Base-by-base conservation (phyloP, 2,888 invertebrate genomes). In the Pilophorus perplexus region DNA sequence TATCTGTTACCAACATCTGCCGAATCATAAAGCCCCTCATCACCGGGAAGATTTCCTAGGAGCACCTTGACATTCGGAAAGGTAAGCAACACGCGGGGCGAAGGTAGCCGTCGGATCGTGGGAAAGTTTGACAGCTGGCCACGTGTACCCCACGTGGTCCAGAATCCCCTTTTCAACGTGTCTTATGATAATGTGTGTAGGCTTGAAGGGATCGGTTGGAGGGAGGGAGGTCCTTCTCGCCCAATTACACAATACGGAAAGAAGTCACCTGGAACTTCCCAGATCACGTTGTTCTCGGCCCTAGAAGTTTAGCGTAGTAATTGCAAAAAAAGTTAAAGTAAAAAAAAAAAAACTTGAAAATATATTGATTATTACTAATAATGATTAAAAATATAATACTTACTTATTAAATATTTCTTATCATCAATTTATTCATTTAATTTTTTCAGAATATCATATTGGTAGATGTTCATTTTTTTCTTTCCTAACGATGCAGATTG, bases 71-170 rank as follows among this genome's bases (percentile, higher is more conserved):
- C 25, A 52, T 52, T 52, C 27, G 52, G 52, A 52, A n/a, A 52
- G 52, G 52, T 52, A 52, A 52, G 28, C 52, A 28, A 18, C 52
- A 28, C 28, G 10, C 25, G 28, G 52, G 52, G 23, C 18, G 28
- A n/a, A n/a, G n/a, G n/a, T n/a, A 18, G n/a, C 28, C 28, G 28
- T 25, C 27, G 10, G 52, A 52, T 23, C 52, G 52, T 52, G 52
- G 52, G 52, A 52, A 52, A 52, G 12, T 25, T 52, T 28, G 52
- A 52, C 52, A 52, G 52, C 52, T 52, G 52, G 52, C 52, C 52
- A 52, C 52, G 52, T 52, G 52, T 52, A 28, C 8, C 28, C 25
- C 52, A 52, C 52, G 52, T 52, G 52, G 52, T 52, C 27, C n/a
- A n/a, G n/a, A n/a, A n/a, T n/a, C n/a, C n/a, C n/a, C n/a, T 52